Conservation (phyloP, 2,797 vertebrate species). For the Oreochromis grahami region DNA sequence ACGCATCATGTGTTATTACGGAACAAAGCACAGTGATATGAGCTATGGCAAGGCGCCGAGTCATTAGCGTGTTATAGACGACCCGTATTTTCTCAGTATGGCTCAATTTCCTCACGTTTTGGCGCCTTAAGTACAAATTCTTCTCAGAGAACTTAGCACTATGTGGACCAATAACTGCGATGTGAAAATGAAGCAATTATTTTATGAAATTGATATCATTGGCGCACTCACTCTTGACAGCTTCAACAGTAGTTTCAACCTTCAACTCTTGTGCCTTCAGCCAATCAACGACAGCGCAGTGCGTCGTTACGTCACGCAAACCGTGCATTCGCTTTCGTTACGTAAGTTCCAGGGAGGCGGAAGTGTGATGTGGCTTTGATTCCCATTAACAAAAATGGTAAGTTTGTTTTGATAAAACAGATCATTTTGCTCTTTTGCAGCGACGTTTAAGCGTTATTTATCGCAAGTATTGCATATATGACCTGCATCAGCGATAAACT, state of each 20-base stretch:
- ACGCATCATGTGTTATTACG: neutral
- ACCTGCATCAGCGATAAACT: neutral
- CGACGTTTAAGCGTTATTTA: neutral
- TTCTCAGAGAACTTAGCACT: constrained; percentile 25
- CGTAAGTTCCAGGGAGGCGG: constrained; percentile 37
- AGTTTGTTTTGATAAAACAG: constrained; percentile 6
- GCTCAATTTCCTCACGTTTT: neutral
- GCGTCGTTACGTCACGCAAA: constrained; percentile 9
- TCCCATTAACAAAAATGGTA: constrained; percentile 63
- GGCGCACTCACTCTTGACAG: neutral
- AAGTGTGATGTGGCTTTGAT: constrained; percentile 72
- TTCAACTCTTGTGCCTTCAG: neutral
- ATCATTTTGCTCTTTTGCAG: rapidly evolving
- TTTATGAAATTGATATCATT: neutral
- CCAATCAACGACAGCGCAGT: constrained; percentile 37
- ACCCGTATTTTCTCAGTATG: neutral
- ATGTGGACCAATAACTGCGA: neutral
- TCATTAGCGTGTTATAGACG: neutral
- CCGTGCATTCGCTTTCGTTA: neutral
- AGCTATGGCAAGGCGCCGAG: neutral
- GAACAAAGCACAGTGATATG: neutral
- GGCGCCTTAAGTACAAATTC: neutral
- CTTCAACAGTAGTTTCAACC: neutral
- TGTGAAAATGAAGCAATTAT: neutral
- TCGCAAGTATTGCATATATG: rapidly evolving